A percentile compares a stretch with the other conserved stretches of the same genome.
Conservation (phyloP, 2,113 vertebrate species). For the Campylomormyrus tamandua region DNA sequence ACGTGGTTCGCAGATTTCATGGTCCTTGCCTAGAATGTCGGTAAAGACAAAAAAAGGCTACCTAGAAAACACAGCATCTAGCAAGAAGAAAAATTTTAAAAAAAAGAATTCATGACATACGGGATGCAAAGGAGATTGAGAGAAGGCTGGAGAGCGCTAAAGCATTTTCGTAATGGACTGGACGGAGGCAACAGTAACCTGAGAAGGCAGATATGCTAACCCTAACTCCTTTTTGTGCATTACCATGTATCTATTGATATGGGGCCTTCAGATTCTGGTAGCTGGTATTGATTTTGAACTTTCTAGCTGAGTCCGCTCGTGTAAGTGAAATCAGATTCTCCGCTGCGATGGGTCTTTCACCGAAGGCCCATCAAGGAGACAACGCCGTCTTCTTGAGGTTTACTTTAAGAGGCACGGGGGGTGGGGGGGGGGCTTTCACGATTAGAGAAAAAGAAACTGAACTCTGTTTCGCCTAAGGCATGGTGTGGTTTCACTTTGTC, state of each 20-base stretch:
- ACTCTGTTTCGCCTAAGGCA: neutral
- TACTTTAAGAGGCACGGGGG: neutral
- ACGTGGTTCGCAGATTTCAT: neutral
- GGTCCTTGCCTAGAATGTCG: neutral
- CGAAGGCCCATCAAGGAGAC: neutral
- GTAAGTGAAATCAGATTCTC: slow-evolving; percentile 4
- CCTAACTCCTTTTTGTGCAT: neutral
- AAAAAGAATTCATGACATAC: neutral
- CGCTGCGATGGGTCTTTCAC: neutral
- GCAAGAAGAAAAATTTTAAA: neutral
- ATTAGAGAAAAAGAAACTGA: neutral
- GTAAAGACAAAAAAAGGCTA: neutral
- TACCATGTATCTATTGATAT: neutral
- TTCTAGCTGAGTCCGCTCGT: neutral
- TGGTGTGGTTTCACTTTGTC: neutral
- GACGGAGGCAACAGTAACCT: neutral
- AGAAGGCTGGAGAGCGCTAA: neutral
- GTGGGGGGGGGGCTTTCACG: neutral
- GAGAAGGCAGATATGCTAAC: neutral
- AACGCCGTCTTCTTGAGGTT: neutral
- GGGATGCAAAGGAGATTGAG: neutral
- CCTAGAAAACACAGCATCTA: neutral
- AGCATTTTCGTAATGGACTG: neutral
- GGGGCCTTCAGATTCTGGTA: neutral
- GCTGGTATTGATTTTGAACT: slow-evolving; percentile 4